phyloP scores from a whole-genome alignment of 2,888 invertebrate genomes.

The Perizoma affinitatum region DNA sequence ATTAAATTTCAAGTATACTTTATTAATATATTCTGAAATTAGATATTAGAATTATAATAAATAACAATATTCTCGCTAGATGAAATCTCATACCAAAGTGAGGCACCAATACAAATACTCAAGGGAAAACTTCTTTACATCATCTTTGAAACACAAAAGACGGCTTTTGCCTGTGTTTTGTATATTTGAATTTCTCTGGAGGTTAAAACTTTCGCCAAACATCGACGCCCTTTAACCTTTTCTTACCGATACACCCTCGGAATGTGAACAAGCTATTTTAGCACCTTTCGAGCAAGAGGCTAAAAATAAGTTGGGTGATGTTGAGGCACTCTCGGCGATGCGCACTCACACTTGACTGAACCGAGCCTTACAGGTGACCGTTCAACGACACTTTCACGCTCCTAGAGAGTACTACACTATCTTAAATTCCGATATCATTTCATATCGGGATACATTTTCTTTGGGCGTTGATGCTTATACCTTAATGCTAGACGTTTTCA shows the following conservation, averaged over 20 bases:
- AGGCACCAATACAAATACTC: too few species aligned
- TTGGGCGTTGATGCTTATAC: too few species aligned
- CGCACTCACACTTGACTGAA: conserved; percentile 16
- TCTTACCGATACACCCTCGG: neutral
- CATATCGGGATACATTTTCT: too few species aligned
- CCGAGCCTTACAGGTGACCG: conserved; percentile 9
- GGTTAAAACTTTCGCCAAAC: conserved; percentile 10
- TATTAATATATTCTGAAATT: too few species aligned
- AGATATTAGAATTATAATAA: too few species aligned
- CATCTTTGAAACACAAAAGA: neutral
- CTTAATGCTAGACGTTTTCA: too few species aligned
- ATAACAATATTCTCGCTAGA: too few species aligned
- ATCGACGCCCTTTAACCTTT: conserved; percentile 16
- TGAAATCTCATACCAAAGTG: too few species aligned
- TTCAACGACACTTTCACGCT: conserved; percentile 4
- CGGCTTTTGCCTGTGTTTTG: too few species aligned
- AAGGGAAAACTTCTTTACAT: neutral
- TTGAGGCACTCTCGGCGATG: conserved; percentile 3
- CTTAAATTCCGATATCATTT: neutral
- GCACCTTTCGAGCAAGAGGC: conserved; percentile 9
- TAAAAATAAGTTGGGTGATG: conserved; percentile 13
- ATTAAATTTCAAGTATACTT: too few species aligned
- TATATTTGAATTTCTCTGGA: conserved; percentile 1
- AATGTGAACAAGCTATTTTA: conserved; percentile 11
- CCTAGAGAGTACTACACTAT: neutral